These are phyloP conservation scores for Vesta saturnalis DNA, from an alignment of 2,888 invertebrate genomes.

Conservation along the genomic window DNA sequence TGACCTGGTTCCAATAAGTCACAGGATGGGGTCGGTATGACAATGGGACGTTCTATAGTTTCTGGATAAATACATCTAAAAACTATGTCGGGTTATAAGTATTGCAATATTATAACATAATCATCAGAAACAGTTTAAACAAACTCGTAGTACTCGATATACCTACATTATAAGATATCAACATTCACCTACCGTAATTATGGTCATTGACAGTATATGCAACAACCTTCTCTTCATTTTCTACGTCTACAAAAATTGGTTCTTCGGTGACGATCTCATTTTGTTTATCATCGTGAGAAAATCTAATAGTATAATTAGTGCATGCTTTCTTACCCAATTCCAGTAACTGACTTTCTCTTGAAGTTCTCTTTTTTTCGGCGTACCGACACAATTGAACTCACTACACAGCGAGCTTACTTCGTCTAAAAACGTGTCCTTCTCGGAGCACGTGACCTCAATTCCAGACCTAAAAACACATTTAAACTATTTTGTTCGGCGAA, in stretches of 20 bases:
- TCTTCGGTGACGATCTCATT: neutral
- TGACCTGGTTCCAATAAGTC: neutral
- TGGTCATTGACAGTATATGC: neutral
- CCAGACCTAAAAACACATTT: neutral
- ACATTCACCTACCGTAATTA: neutral
- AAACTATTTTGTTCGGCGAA: neutral
- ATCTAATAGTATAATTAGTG: neutral
- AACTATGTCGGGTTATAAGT: neutral
- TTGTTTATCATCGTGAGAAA: neutral
- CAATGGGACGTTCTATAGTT: neutral
- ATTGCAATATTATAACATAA: neutral
- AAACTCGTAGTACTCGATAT: neutral
- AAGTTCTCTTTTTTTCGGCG: neutral
- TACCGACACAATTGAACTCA: neutral
- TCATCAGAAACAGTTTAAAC: neutral
- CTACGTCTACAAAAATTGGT: neutral
- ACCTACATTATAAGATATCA: neutral
- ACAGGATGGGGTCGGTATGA: neutral
- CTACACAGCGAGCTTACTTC: neutral
- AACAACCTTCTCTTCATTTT: neutral
- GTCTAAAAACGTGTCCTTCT: neutral
- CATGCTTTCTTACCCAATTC: neutral
- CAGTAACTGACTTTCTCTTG: neutral
- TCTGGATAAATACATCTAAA: neutral
- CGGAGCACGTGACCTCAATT: neutral